Base-by-base conservation (phyloP, 2,888 invertebrate species). In the Linnaemya tessellans region DNA sequence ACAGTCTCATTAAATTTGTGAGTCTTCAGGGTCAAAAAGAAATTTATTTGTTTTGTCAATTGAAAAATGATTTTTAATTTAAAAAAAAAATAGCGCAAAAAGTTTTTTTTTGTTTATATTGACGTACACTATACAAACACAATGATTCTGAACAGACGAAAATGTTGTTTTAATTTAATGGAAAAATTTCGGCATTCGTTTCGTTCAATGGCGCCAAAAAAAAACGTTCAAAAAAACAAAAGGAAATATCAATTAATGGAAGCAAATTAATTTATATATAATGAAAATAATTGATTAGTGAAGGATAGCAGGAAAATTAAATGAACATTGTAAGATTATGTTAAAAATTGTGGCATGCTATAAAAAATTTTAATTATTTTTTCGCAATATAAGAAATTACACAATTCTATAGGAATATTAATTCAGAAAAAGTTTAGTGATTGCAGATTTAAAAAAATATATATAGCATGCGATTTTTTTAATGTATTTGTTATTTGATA, bases 41-140 rank as follows among this genome's bases (percentile, higher is more conserved):
- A 74, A 75, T 75, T 75, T 75, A 77, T 82, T 82, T 77, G 70
- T 70, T 82, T 80, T 80, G 80, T 80, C 80, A 80, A 80, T 80
- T 80, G 67, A 74, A 80, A 80, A 80, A 74, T 77, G 54, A 68
- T 77, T 75, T 77, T 82, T 64, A 77, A 71, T 77, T 82, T 46
- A 82, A 49, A 35, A 56, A 58, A 30, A 70, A 70, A 75, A 54
- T 56, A 68, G 60, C 58, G 41, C 68, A 43, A 15, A 68, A 71
- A 60, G 9, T 54, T 41, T 62, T 75, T 41, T 22, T 54, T 54
- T 41, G 3, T 41, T 73, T 60, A 8, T 58, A 71, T 58, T 71
- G 71, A 71, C 71, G 71, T 71, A 51, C n/a, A n/a, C n/a, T 7
- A 41, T n/a, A 43, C 41, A 20, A 5, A 11, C 38, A 41, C 41